Conservation (phyloP, 2,113 vertebrate genomes). For the Atlantisia rogersi region DNA sequence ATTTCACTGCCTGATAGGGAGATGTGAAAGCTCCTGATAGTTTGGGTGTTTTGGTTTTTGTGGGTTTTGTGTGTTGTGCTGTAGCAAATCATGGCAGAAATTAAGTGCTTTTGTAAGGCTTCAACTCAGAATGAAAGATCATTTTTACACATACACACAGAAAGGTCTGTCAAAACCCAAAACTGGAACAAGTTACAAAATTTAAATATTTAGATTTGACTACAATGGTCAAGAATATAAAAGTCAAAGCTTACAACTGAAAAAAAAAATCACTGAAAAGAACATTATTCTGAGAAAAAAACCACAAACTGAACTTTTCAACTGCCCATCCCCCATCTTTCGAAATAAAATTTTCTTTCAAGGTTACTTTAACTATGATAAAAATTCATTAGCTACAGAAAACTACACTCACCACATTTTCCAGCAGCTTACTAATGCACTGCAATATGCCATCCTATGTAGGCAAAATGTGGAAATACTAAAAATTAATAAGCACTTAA, state of each 20-base stretch:
- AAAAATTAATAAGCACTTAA: neutral
- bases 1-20: neutral
- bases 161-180: neutral
- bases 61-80: neutral
- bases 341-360: neutral
- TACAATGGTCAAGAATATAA: neutral
- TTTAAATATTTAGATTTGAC: neutral
- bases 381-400: neutral
- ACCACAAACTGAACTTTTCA: neutral
- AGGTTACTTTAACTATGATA: neutral
- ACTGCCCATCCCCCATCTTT: neutral
- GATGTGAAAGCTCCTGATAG: neutral
- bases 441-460: neutral
- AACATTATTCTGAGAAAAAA: neutral
- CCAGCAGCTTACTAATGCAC: neutral
- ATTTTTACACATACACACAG: neutral
- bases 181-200: neutral
- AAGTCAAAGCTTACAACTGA: neutral
- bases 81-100: neutral
- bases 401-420: fast-evolving
- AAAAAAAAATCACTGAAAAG: neutral
- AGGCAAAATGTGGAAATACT: neutral
- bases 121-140: neutral
- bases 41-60: neutral
- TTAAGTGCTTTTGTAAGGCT: neutral